Percentiles rank a stretch among this genome's conserved stretches.
These are phyloP conservation scores for Manis javanica DNA, from an alignment of 2,797 vertebrate genomes.

Conservation along the genomic window DNA sequence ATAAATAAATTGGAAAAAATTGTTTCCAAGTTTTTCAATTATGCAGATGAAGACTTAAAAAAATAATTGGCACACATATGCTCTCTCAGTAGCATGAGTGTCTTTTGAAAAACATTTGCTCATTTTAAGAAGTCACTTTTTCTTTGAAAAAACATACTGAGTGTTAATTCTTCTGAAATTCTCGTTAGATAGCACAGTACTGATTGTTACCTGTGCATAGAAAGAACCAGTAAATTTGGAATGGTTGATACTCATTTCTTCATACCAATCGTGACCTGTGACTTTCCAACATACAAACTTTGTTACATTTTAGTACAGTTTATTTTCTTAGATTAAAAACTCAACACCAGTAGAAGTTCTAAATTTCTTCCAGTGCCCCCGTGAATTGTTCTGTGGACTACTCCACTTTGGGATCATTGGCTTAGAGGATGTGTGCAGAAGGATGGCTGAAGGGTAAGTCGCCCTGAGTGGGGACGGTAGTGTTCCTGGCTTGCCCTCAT, in stretches of 20 bases:
- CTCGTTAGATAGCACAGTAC: not conserved
- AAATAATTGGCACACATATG: not conserved
- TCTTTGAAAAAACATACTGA: not conserved
- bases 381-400: not conserved
- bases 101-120: not conserved
- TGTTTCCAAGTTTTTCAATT: not conserved
- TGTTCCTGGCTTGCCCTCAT: not conserved
- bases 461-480: not conserved
- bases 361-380: not conserved
- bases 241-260: not conserved
- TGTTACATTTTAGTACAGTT: not conserved
- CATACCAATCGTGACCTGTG: not conserved
- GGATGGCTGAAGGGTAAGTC: not conserved
- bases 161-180: conserved; percentile 2
- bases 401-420: not conserved
- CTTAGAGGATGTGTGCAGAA: not conserved
- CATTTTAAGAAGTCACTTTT: not conserved
- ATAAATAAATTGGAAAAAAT: not conserved
- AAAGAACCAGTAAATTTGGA: not conserved
- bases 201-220: not conserved
- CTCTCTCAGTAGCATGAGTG: not conserved
- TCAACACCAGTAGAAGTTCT: not conserved
- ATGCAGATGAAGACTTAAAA: not conserved
- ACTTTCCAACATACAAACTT: not conserved
- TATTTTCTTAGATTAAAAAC: not conserved